Evolutionary conservation across 2,113 vertebrate genomes (phyloP).

Genomic region (Pithys albifrons): DNA sequence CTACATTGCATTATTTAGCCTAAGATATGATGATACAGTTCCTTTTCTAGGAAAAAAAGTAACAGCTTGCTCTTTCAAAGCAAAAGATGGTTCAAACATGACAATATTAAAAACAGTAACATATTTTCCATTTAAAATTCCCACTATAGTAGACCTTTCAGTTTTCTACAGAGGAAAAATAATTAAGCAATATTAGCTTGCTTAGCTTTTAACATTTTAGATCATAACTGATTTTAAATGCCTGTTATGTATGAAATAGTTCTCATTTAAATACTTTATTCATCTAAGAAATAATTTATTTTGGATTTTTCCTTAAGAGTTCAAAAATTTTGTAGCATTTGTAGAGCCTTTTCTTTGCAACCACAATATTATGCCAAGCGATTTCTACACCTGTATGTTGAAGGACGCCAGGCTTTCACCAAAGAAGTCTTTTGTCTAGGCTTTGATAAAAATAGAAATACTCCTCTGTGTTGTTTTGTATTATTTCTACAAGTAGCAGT

Average conservation of each 20-base stretch:
- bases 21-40: background rate
- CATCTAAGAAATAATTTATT: background rate
- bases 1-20: background rate
- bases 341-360: background rate
- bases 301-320: background rate
- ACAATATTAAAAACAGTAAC: background rate
- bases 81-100: background rate
- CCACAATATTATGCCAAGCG: background rate
- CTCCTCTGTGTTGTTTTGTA: background rate
- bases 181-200: background rate
- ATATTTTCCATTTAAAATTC: background rate
- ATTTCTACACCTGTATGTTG: background rate
- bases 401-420: background rate
- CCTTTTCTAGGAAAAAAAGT: background rate
- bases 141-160: background rate
- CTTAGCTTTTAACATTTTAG: background rate
- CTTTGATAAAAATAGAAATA: slow-evolving; percentile 19
- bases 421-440: background rate
- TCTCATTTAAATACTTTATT: background rate
- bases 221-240: background rate
- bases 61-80: background rate
- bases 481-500: slow-evolving; percentile 3
- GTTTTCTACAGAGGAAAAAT: background rate
- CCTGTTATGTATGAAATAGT: background rate
- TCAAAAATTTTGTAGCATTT: background rate